These are phyloP conservation scores for Microcebus tavaratra DNA, from an alignment of 2,113 vertebrate species.

Conservation along the genomic window DNA sequence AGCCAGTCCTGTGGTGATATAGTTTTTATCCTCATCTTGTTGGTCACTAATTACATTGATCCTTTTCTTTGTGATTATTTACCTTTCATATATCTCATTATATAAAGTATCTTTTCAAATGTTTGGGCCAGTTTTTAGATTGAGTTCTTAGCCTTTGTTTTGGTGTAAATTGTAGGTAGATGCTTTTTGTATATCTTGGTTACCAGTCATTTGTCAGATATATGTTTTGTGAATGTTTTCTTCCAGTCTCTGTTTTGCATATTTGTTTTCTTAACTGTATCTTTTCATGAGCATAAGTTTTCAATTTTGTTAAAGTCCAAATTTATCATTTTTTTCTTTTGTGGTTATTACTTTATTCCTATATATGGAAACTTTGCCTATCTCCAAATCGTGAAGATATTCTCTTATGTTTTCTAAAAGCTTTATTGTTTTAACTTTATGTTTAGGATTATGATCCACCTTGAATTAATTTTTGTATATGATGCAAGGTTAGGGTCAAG, in stretches of 20 bases:
- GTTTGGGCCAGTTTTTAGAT: background rate
- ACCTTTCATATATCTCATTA: background rate
- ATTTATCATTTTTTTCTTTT: conserved; percentile 19
- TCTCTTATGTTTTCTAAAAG: conserved; percentile 1
- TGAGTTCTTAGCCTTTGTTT: background rate
- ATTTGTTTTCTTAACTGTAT: background rate
- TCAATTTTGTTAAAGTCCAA: background rate
- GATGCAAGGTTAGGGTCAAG: background rate
- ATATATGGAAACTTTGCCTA: background rate
- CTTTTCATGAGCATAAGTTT: conserved; percentile 12
- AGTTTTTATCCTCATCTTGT: conserved; percentile 15
- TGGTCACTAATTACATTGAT: background rate
- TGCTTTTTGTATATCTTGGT: conserved; percentile 5
- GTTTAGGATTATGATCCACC: background rate
- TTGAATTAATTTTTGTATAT: background rate
- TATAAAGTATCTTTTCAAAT: conserved; percentile 26
- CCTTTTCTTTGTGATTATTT: conserved; percentile 8
- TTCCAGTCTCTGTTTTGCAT: conserved; percentile 14
- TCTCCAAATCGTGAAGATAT: background rate
- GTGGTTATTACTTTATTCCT: background rate
- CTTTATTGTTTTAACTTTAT: conserved; percentile 20
- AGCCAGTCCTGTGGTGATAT: background rate
- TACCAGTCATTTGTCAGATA: conserved; percentile 1
- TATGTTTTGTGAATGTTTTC: background rate
- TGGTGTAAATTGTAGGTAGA: background rate